Conservation (phyloP, 2,888 invertebrate species). For the Callosobruchus maculatus region DNA sequence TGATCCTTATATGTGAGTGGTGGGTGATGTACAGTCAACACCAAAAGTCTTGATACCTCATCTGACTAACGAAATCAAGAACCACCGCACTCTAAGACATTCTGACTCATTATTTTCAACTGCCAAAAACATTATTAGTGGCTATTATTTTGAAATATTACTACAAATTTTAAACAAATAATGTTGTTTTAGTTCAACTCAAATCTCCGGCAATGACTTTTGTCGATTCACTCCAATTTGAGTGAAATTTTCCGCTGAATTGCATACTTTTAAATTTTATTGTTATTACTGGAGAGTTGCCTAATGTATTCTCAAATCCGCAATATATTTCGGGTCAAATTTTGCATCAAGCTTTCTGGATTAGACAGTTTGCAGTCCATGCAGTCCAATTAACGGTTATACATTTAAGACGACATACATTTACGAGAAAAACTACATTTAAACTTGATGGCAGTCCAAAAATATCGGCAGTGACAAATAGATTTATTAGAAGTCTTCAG, state of each 20-base stretch:
- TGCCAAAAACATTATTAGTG: too few species aligned
- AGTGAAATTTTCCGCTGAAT: too few species aligned
- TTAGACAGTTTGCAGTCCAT: constrained; percentile 22
- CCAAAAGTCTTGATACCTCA: constrained; percentile 17
- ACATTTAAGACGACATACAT: constrained; percentile 28
- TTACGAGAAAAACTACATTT: constrained; percentile 32
- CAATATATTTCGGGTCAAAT: not conserved
- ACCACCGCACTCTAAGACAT: too few species aligned
- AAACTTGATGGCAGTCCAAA: constrained; percentile 45
- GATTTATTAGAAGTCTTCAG: constrained; percentile 7
- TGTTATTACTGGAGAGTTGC: too few species aligned
- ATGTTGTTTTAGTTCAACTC: too few species aligned
- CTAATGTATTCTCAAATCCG: too few species aligned
- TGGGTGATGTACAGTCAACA: constrained; percentile 1
- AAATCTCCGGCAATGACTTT: too few species aligned
- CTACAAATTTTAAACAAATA: too few species aligned
- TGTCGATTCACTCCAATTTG: too few species aligned
- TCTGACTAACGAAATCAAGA: not conserved
- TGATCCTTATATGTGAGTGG: constrained; percentile 10
- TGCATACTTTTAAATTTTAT: too few species aligned
- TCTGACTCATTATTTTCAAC: too few species aligned
- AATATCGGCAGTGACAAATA: constrained; percentile 46
- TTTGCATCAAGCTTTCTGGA: not conserved
- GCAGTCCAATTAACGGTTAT: constrained; percentile 22
- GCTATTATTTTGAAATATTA: too few species aligned